These are phyloP conservation scores for Sylvilagus bachmani DNA, from an alignment of 2,113 vertebrate genomes.

Conservation along the genomic window DNA sequence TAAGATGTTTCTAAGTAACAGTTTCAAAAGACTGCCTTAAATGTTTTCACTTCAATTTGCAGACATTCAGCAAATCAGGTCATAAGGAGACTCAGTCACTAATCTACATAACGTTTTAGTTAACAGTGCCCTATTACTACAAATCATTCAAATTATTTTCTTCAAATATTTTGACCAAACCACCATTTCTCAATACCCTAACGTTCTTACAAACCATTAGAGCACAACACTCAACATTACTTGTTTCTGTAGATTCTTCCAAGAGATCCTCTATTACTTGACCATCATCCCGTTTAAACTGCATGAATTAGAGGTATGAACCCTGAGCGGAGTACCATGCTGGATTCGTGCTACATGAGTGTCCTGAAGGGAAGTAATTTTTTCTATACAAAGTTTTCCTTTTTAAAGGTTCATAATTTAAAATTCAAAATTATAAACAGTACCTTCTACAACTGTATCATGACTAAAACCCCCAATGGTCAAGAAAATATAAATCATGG, in stretches of 20 bases:
- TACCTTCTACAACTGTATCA: conserved; percentile 34
- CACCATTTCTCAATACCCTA: background rate
- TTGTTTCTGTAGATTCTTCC: conserved; percentile 12
- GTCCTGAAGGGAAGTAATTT: background rate
- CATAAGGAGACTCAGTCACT: background rate
- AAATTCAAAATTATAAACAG: conserved; percentile 47
- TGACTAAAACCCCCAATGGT: conserved; percentile 49
- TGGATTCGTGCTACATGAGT: background rate
- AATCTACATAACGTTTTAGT: conserved; percentile 7
- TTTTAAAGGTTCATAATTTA: conserved; percentile 49
- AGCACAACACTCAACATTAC: background rate
- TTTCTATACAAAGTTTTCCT: background rate
- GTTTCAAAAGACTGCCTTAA: conserved; percentile 31
- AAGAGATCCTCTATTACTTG: background rate
- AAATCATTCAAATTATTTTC: background rate
- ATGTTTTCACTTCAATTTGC: conserved; percentile 41
- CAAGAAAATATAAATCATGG: conserved; percentile 25
- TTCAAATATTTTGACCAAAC: conserved; percentile 29
- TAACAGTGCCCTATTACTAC: conserved; percentile 11
- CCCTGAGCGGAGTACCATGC: background rate
- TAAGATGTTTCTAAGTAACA: conserved; percentile 22
- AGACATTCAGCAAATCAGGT: conserved; percentile 31
- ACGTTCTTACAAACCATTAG: background rate
- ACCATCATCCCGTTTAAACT: background rate
- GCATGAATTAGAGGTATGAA: background rate